A percentile compares a stretch with the other conserved stretches of the same genome.
Conservation (phyloP, 2,113 vertebrate species). For the Panthera leo region DNA sequence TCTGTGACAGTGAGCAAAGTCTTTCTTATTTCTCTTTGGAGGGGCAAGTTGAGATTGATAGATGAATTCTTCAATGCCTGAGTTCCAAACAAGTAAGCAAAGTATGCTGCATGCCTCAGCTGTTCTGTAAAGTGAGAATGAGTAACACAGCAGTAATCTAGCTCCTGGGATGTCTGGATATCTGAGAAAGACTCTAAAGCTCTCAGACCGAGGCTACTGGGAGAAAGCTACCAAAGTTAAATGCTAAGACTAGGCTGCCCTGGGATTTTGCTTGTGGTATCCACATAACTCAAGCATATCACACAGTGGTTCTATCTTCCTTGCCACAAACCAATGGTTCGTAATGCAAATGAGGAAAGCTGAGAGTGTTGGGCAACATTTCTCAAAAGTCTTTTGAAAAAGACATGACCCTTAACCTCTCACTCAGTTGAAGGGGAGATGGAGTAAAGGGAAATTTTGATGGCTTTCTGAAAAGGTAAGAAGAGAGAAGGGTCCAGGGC, state of each 20-base stretch:
- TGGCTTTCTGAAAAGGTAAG: neutral
- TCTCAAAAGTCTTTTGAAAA: slow-evolving; percentile 38
- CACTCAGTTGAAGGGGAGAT: neutral
- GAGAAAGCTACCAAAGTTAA: neutral
- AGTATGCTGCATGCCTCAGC: neutral
- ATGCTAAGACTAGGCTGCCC: neutral
- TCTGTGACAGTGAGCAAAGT: neutral
- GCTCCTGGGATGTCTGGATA: neutral
- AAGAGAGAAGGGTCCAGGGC: neutral
- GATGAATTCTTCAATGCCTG: neutral
- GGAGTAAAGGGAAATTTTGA: neutral
- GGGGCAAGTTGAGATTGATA: slow-evolving; percentile 4
- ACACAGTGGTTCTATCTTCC: neutral
- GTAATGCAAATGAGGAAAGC: neutral
- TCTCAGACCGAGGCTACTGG: neutral
- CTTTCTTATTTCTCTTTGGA: neutral
- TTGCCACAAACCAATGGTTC: neutral
- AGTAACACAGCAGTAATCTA: neutral
- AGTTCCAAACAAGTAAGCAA: neutral
- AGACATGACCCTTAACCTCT: neutral
- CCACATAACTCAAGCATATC: neutral
- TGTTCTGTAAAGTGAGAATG: neutral
- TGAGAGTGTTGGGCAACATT: neutral
- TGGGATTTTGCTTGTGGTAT: neutral
- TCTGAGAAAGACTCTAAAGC: neutral